Conservation (phyloP, 2,797 vertebrate genomes). For the Micromesistius poutassou region DNA sequence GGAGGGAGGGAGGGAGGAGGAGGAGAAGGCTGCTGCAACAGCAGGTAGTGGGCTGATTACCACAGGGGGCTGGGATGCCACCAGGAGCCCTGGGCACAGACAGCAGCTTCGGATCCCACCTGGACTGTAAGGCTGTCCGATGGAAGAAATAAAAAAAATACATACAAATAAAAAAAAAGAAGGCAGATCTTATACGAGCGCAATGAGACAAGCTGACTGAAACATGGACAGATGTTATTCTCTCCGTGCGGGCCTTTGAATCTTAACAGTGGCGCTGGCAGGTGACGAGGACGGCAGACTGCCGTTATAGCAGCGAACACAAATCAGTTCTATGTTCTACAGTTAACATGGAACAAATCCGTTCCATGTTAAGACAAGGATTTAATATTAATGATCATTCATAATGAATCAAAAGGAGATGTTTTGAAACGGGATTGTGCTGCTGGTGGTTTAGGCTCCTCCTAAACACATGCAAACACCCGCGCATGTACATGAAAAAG, state of each 20-base stretch:
- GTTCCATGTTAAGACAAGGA: not conserved
- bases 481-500: conserved; percentile 20
- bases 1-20: conserved; percentile 56
- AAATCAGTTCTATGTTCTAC: not conserved
- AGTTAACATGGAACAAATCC: too few species aligned
- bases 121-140: conserved; percentile 70
- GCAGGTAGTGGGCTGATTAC: conserved; percentile 77
- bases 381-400: not conserved
- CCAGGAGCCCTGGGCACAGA: conserved; percentile 74
- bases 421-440: too few species aligned
- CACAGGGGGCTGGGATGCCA: conserved; percentile 75
- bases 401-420: too few species aligned
- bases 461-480: conserved; percentile 2
- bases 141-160: conserved; percentile 34
- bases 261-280: conserved; percentile 69
- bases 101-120: conserved; percentile 75
- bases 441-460: too few species aligned
- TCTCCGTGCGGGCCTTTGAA: conserved; percentile 68
- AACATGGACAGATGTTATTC: conserved; percentile 70
- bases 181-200: conserved; percentile 64
- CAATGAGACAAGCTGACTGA: conserved; percentile 66
- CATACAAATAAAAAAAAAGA: conserved; percentile 53
- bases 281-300: conserved; percentile 67
- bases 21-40: conserved; percentile 46
- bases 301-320: conserved; percentile 59